phyloP scores from a whole-genome alignment of 2,113 vertebrate genomes.

The Oncorhynchus tshawytscha region DNA sequence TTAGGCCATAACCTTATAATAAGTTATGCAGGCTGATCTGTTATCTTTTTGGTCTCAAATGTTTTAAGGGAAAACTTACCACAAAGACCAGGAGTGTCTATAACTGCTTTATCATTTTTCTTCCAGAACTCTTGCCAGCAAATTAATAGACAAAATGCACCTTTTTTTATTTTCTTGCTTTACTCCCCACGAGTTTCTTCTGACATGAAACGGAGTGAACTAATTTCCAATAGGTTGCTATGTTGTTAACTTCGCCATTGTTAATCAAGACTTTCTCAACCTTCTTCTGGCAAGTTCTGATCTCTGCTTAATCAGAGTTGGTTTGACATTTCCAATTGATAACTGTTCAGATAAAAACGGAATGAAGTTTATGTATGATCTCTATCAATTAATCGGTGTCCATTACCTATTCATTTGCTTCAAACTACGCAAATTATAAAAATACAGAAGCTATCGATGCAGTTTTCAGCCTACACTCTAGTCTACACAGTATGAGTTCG shows the following conservation, averaged over 20 bases:
- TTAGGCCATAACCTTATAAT: neutral
- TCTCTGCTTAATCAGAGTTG: neutral
- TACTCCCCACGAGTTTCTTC: neutral
- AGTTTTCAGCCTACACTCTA: constrained; percentile 6
- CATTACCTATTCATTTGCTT: neutral
- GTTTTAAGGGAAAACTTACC: constrained; percentile 53
- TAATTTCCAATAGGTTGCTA: neutral
- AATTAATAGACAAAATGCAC: neutral
- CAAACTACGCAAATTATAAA: neutral
- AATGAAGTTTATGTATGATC: neutral
- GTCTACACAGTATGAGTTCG: constrained; percentile 1
- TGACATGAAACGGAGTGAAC: neutral
- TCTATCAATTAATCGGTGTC: neutral
- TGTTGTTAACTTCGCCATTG: neutral
- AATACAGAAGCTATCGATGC: neutral
- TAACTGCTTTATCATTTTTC: constrained; percentile 30
- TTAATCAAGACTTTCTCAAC: neutral
- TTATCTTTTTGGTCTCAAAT: neutral
- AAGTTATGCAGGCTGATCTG: too few relatives aligned
- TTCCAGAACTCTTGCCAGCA: neutral
- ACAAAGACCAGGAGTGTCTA: constrained; percentile 36
- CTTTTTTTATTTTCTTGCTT: neutral
- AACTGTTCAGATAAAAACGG: neutral
- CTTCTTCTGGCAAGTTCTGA: neutral
- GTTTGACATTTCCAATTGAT: neutral